Percentiles rank a stretch among this genome's conserved stretches.
phyloP scores from a whole-genome alignment of 2,888 invertebrate species.

The Drosophila colorata region DNA sequence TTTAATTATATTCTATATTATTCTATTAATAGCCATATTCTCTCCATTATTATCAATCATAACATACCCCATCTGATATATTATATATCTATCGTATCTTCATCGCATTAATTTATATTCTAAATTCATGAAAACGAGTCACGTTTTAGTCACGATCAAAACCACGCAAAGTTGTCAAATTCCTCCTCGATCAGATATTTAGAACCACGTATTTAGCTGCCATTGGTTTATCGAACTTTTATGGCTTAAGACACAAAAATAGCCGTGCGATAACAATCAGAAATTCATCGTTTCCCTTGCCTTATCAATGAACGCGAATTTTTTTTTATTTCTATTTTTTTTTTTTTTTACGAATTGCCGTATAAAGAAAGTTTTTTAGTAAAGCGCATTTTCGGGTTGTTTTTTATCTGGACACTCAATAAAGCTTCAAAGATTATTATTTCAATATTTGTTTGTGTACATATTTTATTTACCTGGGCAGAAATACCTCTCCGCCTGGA shows the following conservation, averaged over 20 bases:
- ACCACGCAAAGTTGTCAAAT: background rate
- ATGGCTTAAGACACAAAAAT: slow-evolving; percentile 51
- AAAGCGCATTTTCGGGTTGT: slow-evolving; percentile 27
- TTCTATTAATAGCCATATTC: too few relatives aligned
- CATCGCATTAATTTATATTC: background rate
- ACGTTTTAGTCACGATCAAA: slow-evolving; percentile 37
- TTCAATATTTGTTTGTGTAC: slow-evolving; percentile 23
- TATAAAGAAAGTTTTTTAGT: slow-evolving; percentile 27
- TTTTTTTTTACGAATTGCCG: slow-evolving; percentile 8
- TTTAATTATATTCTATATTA: too few relatives aligned
- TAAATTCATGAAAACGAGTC: slow-evolving; percentile 8
- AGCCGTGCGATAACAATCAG: slow-evolving; percentile 60
- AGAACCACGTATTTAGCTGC: slow-evolving; percentile 21
- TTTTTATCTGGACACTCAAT: slow-evolving; percentile 60
- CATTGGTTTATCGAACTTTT: slow-evolving; percentile 29
- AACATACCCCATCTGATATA: background rate
- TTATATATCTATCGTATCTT: background rate
- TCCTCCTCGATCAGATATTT: background rate
- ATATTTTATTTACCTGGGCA: slow-evolving; percentile 14
- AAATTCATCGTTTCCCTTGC: slow-evolving; percentile 35
- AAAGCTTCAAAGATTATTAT: slow-evolving; percentile 61
- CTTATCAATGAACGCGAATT: slow-evolving; percentile 47
- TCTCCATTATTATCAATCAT: too few relatives aligned
- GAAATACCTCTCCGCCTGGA: slow-evolving; percentile 13
- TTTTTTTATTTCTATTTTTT: slow-evolving; percentile 18